Base-by-base conservation (phyloP, 2,113 vertebrate genomes). In the Arothron firmamentum region DNA sequence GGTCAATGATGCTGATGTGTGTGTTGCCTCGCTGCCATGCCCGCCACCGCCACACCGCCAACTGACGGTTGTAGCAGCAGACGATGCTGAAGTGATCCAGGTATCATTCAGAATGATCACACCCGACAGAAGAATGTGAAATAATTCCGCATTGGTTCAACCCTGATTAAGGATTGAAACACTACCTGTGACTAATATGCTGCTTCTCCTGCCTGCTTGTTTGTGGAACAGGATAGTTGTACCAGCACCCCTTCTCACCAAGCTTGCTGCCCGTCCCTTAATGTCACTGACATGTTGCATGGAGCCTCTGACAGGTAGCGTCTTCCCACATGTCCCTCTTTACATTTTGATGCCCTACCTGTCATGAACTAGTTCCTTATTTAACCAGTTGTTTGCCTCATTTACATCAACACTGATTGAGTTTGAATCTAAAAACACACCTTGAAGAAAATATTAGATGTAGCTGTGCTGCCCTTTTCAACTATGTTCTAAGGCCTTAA, bases 241-340 rank as follows among this genome's bases (percentile, higher is more conserved):
- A 89, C 86, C 75, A 85, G 79, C 83, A 88, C 87, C 43, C 87
- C 90, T 64, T 84, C 84, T 70, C 86, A 81, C 77, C 88, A 84
- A 85, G 85, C 81, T 66, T 91, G 89, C 82, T 90, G 90, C 78
- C 87, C 89, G 31, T 85, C 90, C 57, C 83, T 91, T 65, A 87
- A 63, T 78, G 88, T 90, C 65, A 82, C 83, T 62, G 89, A 90
- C 70, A 88, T 90, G 77, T 80, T 89, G 72, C 87, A 88, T 74
- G 87, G 85, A 83, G 86, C 86, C 60, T 82, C 83, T 23, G 83
- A 85, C 76, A 91, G 88, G 91, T 91, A 85, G 59, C 59, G 58
- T 58, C 56, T 47, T 62, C 59, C 20, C 45, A 47, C 1, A 47
- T 47, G n/a, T 47, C 5, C 45, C n/a, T 47, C n/a, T n/a, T 47